Evolutionary conservation across 1,140 invertebrate species (phyloP), one percentile per base, ranked within the genome.

Genomic region (Hermetia illucens): DNA sequence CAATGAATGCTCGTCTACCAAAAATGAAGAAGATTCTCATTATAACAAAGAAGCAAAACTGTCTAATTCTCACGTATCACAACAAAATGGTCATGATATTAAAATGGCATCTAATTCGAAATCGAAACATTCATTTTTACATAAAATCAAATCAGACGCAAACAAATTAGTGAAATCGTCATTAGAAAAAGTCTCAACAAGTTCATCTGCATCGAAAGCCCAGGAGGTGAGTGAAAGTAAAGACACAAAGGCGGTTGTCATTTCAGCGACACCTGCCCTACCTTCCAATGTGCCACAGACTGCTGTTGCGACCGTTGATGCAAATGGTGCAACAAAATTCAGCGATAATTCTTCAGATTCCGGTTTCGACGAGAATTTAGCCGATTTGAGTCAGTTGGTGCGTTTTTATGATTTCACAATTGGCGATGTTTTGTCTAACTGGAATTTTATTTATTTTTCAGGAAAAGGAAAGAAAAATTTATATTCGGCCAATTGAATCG

Each of bases 321-420:
- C 52, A 5, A 49, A 51, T 40, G 45, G 49, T 32, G 51, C 51
- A 36, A 57, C 48, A 38, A 59, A 59, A 25, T 71, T 71, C 50
- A 74, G 68, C 48, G 74, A 75, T 46, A 71, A 70, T 31, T 74
- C 72, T 2, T 74, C 72, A 3, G 74, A 76, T 51, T 75, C 74
- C 1, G 73, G 73, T 3, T 77, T 76, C 44, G 74, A 77, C 47
- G 74, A 75, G 46, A 71, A 69, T 46, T 68, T 56, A 9, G n/a
- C n/a, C n/a, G n/a, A n/a, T n/a, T n/a, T n/a, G n/a, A n/a, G n/a
- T n/a, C n/a, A n/a, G n/a, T n/a, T n/a, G n/a, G n/a, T n/a, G n/a
- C n/a, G n/a, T n/a, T n/a, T n/a, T n/a, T n/a, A n/a, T n/a, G n/a
- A n/a, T n/a, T n/a, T n/a, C n/a, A n/a, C n/a, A n/a, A n/a, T n/a